Evolutionary conservation across 2,113 vertebrate species (phyloP).

Genomic region (Asarcornis scutulata): DNA sequence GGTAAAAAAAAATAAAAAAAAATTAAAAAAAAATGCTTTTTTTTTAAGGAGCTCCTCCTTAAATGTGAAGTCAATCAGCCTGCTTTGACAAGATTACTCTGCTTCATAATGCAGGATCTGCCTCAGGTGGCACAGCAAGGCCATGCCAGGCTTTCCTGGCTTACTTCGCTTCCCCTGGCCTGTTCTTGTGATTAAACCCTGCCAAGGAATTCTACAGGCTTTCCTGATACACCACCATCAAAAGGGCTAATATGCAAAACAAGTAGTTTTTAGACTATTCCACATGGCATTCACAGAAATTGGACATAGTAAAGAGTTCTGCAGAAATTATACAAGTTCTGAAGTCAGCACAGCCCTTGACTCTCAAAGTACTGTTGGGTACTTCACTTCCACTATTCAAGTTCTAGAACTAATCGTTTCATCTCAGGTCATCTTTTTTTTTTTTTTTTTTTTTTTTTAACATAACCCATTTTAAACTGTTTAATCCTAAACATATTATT

Average conservation of each 20-base stretch:
- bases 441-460: not conserved
- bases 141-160: fast-evolving
- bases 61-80: not conserved
- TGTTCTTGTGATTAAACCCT: not conserved
- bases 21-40: not conserved
- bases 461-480: not conserved
- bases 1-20: no score
- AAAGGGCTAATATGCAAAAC: not conserved
- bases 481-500: not conserved
- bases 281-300: not conserved
- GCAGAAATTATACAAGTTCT: not conserved
- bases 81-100: not conserved
- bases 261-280: not conserved
- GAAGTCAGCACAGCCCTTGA: not conserved
- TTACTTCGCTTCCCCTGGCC: not conserved
- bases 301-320: not conserved
- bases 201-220: not conserved
- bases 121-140: not conserved
- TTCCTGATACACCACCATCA: not conserved
- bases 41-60: not conserved
- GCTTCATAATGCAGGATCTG: not conserved
- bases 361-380: not conserved
- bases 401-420: not conserved
- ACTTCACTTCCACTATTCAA: not conserved
- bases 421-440: not conserved